Conservation (phyloP, 2,113 vertebrate genomes). For the Chionomys nivalis region DNA sequence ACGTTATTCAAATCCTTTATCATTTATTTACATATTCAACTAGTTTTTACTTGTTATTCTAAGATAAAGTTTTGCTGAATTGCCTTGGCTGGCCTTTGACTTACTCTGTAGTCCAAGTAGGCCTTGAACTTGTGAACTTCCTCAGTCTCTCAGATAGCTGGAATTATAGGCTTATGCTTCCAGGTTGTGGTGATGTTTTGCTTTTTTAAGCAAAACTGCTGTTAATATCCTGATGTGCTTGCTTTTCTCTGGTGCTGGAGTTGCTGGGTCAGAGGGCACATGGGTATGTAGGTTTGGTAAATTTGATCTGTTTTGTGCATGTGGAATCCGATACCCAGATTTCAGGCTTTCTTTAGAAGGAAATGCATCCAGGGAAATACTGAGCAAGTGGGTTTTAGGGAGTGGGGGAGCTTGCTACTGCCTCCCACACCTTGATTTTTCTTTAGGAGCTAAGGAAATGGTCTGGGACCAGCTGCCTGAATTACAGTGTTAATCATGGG, state of each 20-base stretch:
- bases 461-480: background rate
- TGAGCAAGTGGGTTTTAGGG: background rate
- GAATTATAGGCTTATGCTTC: background rate
- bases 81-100: background rate
- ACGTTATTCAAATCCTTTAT: background rate
- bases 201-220: background rate
- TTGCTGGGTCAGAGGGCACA: background rate
- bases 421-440: background rate
- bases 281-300: background rate
- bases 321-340: too few relatives aligned
- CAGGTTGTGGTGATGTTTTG: too few relatives aligned
- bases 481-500: accelerated
- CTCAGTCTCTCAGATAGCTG: background rate
- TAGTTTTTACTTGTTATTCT: background rate
- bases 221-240: accelerated
- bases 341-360: background rate
- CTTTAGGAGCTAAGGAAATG: background rate
- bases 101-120: background rate
- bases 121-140: background rate
- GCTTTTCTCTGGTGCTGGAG: background rate
- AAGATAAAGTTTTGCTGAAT: background rate
- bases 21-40: background rate
- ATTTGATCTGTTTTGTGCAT: accelerated
- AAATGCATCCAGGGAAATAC: accelerated
- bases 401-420: too few relatives aligned